Evolutionary conservation across 2,888 invertebrate genomes (phyloP), one percentile per base, ranked within the genome.

Genomic region (Danaus chrysippus): DNA sequence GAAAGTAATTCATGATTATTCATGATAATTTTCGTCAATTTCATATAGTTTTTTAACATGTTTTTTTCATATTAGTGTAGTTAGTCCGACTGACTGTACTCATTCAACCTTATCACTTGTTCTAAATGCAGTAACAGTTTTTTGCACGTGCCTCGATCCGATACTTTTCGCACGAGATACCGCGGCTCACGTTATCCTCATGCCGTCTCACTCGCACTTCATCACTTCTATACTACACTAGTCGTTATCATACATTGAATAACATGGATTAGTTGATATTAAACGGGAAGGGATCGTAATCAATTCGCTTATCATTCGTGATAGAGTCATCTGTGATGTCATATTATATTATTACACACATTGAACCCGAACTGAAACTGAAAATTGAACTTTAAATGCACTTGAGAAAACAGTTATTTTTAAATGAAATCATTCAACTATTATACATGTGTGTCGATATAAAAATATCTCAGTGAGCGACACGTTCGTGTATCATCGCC

Each of bases 121-220:
- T 66, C 68, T 68, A 68, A 71, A 75, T 49, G 49, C 49, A 49
- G 49, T 49, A 49, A 49, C 49, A 42, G 13, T 57, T 62, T 63
- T 61, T 64, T 61, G 66, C 66, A 59, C 66, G 66, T 61, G 61
- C 54, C 55, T 60, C 57, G 63, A 56, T 43, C 54, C 65, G 55
- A 61, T 62, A 64, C 53, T 64, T 67, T 65, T 65, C 61, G 59
- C 64, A 71, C 72, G 71, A 73, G 74, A 77, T 78, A 75, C 73
- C 63, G 73, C 69, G 75, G 78, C 82, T 72, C 82, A 82, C 82
- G 81, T 87, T 90, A 81, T 90, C 89, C 89, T 90, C 89, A 88
- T 71, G 66, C 82, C 56, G 52, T 88, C 86, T 76, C 82, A 66
- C 76, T 87, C 82, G 64, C 64, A 61, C 76, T 58, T 65, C 10